phyloP scores from a whole-genome alignment of 2,797 vertebrate genomes.

The Neopelma chrysocephalum region DNA sequence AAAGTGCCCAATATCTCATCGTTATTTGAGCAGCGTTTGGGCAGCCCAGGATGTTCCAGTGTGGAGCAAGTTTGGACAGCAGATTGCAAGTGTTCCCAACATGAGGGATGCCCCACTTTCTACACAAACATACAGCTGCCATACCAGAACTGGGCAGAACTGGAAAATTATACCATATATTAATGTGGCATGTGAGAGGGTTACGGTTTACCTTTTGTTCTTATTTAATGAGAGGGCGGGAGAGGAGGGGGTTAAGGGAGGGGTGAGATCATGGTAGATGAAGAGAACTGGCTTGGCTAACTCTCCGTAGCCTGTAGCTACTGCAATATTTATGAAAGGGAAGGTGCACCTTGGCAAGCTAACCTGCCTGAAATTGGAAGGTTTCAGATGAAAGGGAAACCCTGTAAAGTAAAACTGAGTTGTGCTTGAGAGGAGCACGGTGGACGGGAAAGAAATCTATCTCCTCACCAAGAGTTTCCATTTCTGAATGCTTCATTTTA shows the following conservation, averaged over 20 bases:
- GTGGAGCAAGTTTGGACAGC: neutral
- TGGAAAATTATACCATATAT: slow-evolving; percentile 53
- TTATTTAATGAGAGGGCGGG: slow-evolving; percentile 65
- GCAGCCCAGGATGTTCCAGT: neutral
- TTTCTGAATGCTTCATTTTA: neutral
- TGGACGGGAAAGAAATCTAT: neutral
- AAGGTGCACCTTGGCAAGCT: slow-evolving; percentile 71
- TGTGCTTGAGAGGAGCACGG: neutral
- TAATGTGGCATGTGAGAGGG: slow-evolving; percentile 36
- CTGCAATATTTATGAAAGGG: slow-evolving; percentile 71
- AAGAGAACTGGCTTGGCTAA: slow-evolving; percentile 71
- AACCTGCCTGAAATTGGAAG: slow-evolving; percentile 61
- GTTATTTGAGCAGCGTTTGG: neutral
- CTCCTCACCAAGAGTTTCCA: neutral
- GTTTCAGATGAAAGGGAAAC: slow-evolving; percentile 69
- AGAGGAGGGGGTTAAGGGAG: slow-evolving; percentile 61
- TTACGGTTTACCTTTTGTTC: slow-evolving; percentile 69
- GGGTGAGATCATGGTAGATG: slow-evolving; percentile 60
- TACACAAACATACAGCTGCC: neutral
- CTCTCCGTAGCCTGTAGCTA: slow-evolving; percentile 66
- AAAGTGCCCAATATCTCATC: neutral
- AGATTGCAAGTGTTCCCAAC: neutral
- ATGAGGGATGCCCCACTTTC: neutral
- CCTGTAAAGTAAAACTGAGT: slow-evolving; percentile 10
- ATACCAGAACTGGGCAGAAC: slow-evolving; percentile 49